Evolutionary conservation across 92 coral and sea anemone species (phyloP).

Genomic region (Siderastrea radians): DNA sequence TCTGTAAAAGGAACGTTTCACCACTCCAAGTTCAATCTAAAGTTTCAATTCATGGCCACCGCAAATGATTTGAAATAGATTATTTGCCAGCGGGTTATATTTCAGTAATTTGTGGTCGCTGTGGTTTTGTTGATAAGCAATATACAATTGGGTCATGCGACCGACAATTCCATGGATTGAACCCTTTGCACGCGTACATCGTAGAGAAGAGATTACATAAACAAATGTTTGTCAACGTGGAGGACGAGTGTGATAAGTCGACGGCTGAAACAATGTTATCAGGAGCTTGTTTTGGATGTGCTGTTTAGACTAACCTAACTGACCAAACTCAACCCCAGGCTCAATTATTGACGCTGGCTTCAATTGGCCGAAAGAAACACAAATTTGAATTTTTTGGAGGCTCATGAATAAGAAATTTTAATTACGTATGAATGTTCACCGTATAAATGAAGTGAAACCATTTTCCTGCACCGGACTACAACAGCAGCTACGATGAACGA

Average conservation of each 20-base stretch:
- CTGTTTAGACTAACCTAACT: background rate
- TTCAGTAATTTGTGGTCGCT: background rate
- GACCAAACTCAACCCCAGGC: too few species aligned
- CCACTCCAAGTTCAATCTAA: background rate
- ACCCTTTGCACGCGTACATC: background rate
- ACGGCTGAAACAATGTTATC: too few species aligned
- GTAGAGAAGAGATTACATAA: background rate
- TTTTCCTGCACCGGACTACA: background rate
- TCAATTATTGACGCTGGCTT: constrained; percentile 9
- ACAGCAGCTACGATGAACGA: constrained; percentile 5
- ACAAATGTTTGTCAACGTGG: background rate
- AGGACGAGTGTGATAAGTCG: background rate
- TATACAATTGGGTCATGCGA: background rate
- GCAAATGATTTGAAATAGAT: background rate
- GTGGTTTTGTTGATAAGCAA: background rate
- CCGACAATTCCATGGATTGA: background rate
- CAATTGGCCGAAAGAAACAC: background rate
- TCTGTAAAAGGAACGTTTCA: background rate
- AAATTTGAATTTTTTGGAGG: constrained; percentile 14
- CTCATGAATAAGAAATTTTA: constrained; percentile 12
- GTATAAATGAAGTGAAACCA: background rate
- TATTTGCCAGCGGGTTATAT: background rate
- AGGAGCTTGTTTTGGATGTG: too few species aligned
- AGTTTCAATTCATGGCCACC: background rate
- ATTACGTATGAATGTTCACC: background rate